phyloP scores from a whole-genome alignment of 2,797 vertebrate genomes.

The Gallirallus australis region DNA sequence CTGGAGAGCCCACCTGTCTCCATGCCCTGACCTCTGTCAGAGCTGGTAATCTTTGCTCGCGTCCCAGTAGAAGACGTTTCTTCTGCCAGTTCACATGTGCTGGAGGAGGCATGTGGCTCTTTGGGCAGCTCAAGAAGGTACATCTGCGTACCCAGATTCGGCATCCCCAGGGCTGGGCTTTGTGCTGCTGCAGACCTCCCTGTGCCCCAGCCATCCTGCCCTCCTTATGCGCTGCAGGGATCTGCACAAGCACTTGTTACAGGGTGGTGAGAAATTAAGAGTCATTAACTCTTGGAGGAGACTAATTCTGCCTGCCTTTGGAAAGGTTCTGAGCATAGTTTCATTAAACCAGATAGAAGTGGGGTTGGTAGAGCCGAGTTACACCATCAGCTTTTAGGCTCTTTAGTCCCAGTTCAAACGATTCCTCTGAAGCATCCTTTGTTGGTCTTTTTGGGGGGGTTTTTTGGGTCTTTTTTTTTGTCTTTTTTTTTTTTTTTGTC shows the following conservation, averaged over 20 bases:
- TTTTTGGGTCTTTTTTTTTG: too few species aligned
- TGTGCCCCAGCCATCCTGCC: not conserved
- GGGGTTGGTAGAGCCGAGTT: not conserved
- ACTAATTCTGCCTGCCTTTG: not conserved
- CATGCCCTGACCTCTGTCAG: not conserved
- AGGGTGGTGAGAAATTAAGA: too few species aligned
- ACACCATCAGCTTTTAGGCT: not conserved
- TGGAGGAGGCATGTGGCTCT: not conserved
- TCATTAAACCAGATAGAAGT: not conserved
- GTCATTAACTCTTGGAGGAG: not conserved
- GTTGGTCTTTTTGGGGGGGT: not conserved
- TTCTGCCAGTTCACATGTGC: not conserved
- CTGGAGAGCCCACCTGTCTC: not conserved
- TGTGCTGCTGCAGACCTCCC: not conserved
- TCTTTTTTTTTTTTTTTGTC: not conserved
- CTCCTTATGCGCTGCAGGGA: too few species aligned
- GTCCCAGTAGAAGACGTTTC: not conserved
- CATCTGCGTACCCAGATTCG: fast-evolving
- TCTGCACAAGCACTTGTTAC: too few species aligned
- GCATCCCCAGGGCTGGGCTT: not conserved
- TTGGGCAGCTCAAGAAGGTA: not conserved
- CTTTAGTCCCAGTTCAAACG: not conserved
- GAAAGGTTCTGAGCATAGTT: not conserved
- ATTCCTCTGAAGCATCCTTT: not conserved
- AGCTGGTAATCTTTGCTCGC: not conserved